Base-by-base conservation (phyloP, 2,113 vertebrate species). In the Indicator indicator region DNA sequence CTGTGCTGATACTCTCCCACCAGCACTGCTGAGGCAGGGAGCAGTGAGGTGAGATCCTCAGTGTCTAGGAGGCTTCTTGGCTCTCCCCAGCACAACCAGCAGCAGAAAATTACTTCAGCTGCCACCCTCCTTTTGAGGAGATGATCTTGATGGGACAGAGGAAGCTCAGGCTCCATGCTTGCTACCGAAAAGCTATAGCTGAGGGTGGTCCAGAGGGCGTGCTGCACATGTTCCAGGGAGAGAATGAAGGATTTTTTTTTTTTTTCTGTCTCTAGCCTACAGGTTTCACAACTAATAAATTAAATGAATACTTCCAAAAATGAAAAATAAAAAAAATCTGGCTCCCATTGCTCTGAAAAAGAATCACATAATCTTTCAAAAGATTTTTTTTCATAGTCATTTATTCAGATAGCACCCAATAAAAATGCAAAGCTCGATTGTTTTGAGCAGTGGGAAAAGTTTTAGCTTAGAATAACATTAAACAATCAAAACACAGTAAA, bases 211-310 rank as follows among this genome's bases (percentile, higher is more conserved):
- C 40, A 62, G 63, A 82, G 81, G 74, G 67, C 88, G 86, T 0
- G 4, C 17, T 38, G 9, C 88, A 81, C 69, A 40, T 90, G 48
- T 88, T 95, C 50, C 73, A 78, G 48, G 70, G 77, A 93, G 62
- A 63, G 62, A 78, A 72, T 55, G 73, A 93, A 93, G 73, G 83
- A 92, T 90, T 92, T 94, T 90, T 90, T 92, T 95, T 93, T 94
- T 86, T 70, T 42, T 94, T 93, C 88, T 90, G 70, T 82, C 65
- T 86, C 73, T 40, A 86, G 65, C n/a, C 44, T 81, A 72, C 33
- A 69, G 86, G 40, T 84, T 81, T 96, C 76, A 50, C 88, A 84
- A 93, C 77, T n/a, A 86, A 94, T 90, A 95, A 88, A 95, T 96
- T 92, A 81, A 92, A 94, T 72, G 6, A 93, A 71, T 95, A 84